A percentile compares a stretch with the other conserved stretches of the same genome.
Conservation (phyloP, 2,797 vertebrate genomes). For the Naso thynnoides region DNA sequence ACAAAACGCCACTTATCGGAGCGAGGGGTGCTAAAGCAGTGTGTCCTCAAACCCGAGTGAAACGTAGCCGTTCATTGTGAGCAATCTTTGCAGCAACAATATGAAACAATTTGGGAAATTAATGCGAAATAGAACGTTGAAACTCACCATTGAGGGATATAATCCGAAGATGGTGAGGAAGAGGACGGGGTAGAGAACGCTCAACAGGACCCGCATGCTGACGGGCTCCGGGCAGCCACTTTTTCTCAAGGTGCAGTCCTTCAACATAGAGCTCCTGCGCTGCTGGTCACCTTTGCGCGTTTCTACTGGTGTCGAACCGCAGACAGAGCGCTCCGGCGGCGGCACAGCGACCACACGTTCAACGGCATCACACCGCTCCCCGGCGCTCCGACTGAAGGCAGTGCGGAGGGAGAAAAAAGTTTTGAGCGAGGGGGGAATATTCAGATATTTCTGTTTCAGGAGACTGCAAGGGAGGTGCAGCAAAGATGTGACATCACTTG, state of each 20-base stretch:
- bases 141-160: conserved; percentile 92
- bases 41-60: background rate
- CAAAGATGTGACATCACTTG: conserved; percentile 89
- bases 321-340: conserved; percentile 59
- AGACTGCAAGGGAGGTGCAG: conserved; percentile 78
- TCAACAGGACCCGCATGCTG: conserved; percentile 91
- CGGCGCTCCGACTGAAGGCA: conserved; percentile 57
- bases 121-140: background rate
- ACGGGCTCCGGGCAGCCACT: conserved; percentile 73
- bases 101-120: background rate
- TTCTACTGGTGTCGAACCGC: conserved; percentile 38
- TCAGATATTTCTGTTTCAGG: conserved; percentile 44
- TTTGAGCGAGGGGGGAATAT: conserved; percentile 70
- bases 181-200: conserved; percentile 88
- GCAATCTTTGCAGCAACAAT: background rate
- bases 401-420: conserved; percentile 83
- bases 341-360: conserved; percentile 42
- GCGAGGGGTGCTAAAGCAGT: background rate
- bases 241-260: conserved; percentile 75
- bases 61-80: background rate
- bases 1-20: background rate
- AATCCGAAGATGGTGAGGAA: conserved; percentile 89
- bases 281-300: conserved; percentile 9
- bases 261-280: conserved; percentile 61
- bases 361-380: conserved; percentile 65